Conservation (phyloP, 2,113 vertebrate genomes). For the Gallinago jamesoni region DNA sequence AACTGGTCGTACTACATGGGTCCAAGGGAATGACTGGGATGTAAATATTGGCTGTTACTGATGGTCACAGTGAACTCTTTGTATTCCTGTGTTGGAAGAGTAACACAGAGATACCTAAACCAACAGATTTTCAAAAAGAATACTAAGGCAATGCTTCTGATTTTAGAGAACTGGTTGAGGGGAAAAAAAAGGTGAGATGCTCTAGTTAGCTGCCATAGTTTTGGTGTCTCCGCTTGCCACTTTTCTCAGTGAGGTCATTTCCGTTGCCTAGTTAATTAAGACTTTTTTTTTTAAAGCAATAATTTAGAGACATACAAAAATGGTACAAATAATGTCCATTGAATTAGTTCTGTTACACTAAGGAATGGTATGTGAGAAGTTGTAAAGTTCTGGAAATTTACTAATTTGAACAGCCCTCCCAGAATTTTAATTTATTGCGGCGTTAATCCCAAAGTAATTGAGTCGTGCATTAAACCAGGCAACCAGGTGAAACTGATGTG, state of each 20-base stretch:
- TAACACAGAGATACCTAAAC: background rate
- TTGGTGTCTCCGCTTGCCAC: background rate
- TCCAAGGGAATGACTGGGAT: background rate
- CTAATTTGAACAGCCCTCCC: background rate
- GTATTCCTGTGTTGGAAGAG: background rate
- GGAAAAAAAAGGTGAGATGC: background rate
- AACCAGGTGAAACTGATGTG: conserved; percentile 51
- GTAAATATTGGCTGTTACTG: background rate
- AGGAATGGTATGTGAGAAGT: background rate
- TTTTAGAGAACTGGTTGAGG: background rate
- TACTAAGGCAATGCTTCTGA: background rate
- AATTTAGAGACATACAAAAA: background rate
- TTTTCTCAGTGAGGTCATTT: background rate
- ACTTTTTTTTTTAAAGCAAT: background rate
- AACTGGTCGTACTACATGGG: background rate
- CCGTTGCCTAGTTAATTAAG: background rate
- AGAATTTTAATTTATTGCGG: conserved; percentile 35
- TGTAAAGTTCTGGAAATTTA: background rate
- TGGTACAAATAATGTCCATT: background rate
- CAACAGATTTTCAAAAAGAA: background rate
- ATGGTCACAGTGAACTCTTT: background rate
- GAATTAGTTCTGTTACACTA: background rate
- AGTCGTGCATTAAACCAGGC: conserved; percentile 34
- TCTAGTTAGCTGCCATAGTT: background rate
- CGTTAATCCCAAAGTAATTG: conserved; percentile 44